Conservation (phyloP, 2,113 vertebrate genomes). For the Corapipo altera region DNA sequence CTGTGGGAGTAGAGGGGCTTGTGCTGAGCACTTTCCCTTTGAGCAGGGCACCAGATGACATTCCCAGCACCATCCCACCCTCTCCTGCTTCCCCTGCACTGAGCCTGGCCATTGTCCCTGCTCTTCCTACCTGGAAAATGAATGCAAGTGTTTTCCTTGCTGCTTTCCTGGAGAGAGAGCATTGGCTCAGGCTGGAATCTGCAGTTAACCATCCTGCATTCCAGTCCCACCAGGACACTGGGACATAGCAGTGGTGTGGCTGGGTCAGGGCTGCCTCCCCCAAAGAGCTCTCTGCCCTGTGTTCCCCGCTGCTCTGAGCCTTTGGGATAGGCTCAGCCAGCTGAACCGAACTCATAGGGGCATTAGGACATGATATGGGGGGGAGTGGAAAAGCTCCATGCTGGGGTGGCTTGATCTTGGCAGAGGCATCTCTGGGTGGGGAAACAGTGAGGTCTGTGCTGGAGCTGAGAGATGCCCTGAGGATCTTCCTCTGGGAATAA, state of each 20-base stretch:
- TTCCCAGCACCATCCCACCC: background rate
- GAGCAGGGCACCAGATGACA: background rate
- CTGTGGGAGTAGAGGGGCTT: background rate
- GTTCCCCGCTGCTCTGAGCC: background rate
- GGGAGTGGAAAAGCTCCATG: fast-evolving
- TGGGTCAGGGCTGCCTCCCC: background rate
- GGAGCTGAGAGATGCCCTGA: background rate
- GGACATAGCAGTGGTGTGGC: background rate
- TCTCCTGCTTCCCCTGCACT: background rate
- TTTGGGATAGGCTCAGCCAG: background rate
- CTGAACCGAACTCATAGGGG: fast-evolving
- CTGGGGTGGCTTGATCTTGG: no score
- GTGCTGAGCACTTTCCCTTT: fast-evolving
- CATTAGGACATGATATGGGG: fast-evolving
- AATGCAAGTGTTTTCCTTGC: background rate
- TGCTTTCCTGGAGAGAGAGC: fast-evolving
- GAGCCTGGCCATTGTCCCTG: fast-evolving
- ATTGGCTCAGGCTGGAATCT: background rate
- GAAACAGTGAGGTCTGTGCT: background rate
- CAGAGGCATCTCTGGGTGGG: background rate
- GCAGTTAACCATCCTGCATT: background rate
- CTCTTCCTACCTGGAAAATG: background rate
- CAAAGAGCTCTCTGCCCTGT: fast-evolving
- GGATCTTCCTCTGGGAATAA: background rate
- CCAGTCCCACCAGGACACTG: background rate